Evolutionary conservation across 2,113 vertebrate genomes (phyloP).

Genomic region (Bos indicus): DNA sequence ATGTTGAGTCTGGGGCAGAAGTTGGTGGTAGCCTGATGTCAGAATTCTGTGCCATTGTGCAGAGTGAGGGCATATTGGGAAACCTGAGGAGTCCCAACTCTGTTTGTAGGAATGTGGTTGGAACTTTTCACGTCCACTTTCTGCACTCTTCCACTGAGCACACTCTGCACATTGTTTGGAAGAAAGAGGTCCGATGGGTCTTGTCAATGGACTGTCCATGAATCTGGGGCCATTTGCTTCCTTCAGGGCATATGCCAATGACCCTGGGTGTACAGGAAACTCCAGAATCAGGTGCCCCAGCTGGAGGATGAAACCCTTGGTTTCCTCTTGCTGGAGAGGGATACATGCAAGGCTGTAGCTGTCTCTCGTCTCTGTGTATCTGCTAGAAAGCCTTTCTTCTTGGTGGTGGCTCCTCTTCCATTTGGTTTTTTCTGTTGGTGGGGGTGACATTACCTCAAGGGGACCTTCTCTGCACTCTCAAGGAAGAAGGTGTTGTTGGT

Average conservation of each 20-base stretch:
- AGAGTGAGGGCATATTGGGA: not conserved
- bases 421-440: too few relatives aligned
- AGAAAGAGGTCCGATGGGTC: not conserved
- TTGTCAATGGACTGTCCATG: not conserved
- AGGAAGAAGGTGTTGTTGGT: too few relatives aligned
- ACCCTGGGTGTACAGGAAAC: not conserved
- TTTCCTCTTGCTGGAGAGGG: too few relatives aligned
- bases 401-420: too few relatives aligned
- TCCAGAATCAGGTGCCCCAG: not conserved
- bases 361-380: too few relatives aligned
- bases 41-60: too few relatives aligned
- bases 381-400: too few relatives aligned
- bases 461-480: too few relatives aligned
- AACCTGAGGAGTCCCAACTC: not conserved
- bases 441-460: too few relatives aligned
- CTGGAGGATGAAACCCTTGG: not conserved
- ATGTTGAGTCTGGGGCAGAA: not conserved
- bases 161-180: not conserved
- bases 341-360: too few relatives aligned
- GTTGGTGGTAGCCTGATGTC: not conserved
- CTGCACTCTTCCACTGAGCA: not conserved
- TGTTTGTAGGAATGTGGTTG: not conserved
- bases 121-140: not conserved
- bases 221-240: too few relatives aligned
- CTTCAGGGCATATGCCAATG: not conserved